phyloP scores from a whole-genome alignment of 2,113 vertebrate species.

The Scatophagus argus region DNA sequence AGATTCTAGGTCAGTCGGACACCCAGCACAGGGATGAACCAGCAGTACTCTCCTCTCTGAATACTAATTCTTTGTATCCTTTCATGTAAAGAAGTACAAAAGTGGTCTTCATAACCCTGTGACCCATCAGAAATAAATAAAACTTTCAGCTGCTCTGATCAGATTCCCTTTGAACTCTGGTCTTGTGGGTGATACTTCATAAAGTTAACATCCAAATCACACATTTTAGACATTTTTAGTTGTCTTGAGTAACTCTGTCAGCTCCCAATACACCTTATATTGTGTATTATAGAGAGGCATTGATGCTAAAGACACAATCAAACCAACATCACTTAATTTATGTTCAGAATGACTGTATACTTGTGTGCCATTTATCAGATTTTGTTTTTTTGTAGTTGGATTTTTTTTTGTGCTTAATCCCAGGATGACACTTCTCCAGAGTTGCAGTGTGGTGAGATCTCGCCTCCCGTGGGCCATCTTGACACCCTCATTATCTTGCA shows the following conservation, averaged over 20 bases:
- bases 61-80: slow-evolving; percentile 60
- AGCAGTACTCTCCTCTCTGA: slow-evolving; percentile 23
- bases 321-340: slow-evolving; percentile 6
- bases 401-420: slow-evolving; percentile 1
- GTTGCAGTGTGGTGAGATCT: slow-evolving; percentile 34
- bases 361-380: neutral
- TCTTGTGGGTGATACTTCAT: slow-evolving; percentile 15
- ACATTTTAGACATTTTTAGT: neutral
- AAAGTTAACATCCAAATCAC: neutral
- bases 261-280: neutral
- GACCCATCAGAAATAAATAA: slow-evolving; percentile 52
- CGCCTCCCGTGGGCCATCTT: slow-evolving; percentile 39
- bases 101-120: slow-evolving; percentile 51
- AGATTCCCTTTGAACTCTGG: slow-evolving; percentile 53
- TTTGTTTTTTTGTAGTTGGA: neutral
- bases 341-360: neutral
- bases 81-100: slow-evolving; percentile 47
- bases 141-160: slow-evolving; percentile 40
- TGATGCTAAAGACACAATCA: neutral
- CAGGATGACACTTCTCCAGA: slow-evolving; percentile 12
- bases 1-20: slow-evolving; percentile 8
- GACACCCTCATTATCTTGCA: slow-evolving; percentile 49
- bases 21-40: slow-evolving; percentile 37
- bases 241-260: neutral
- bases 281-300: neutral